Evolutionary conservation across 2,113 vertebrate genomes (phyloP), one percentile per base, ranked within the genome.

Genomic region (Bujurquina vittata): DNA sequence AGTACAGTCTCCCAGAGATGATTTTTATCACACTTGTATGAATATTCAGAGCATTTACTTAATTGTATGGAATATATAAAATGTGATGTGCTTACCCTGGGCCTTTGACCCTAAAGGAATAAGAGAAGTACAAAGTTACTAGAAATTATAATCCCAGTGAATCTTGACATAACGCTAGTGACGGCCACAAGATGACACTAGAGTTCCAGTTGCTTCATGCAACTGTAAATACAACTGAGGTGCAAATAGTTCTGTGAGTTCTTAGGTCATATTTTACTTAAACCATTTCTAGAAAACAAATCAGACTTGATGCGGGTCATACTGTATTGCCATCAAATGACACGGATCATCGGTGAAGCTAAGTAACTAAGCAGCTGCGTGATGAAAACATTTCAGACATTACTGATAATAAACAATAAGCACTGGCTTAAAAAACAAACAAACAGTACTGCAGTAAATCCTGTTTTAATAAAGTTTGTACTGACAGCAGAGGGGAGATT

Each of bases 71-170:
- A 78, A 62, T 9, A 58, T 33, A 65, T 17, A 2, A 62, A 73
- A 52, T 56, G n/a, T 29, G 33, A 43, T 14, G 37, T 8, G 9
- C 89, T 92, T 76, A 93, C 92, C 82, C 43, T 92, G 88, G 78
- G 92, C 88, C 23, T 77, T 65, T 35, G 80, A 78, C 3, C 55
- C 93, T 94, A 86, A 10, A 61, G 61, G 26, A 81, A 35, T 46
- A 55, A 84, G 14, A 89, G 20, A 67, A 31, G n/a, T n/a, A 61
- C 72, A 29, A 29, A 1, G 31, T 79, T 33, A 83, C 2, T 1
- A 7, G 3, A 23, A 69, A 69, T 29, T 12, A 69, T 33, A 54
- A 26, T 11, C 1, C 56, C 40, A n/a, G 9, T 56, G 1, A 73
- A 73, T n/a, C 10, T 31, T 54, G 67, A 3, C 5, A 20, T 26